These are phyloP conservation scores for Crotalus horridus DNA, from an alignment of 2,113 vertebrate genomes.

Conservation along the genomic window DNA sequence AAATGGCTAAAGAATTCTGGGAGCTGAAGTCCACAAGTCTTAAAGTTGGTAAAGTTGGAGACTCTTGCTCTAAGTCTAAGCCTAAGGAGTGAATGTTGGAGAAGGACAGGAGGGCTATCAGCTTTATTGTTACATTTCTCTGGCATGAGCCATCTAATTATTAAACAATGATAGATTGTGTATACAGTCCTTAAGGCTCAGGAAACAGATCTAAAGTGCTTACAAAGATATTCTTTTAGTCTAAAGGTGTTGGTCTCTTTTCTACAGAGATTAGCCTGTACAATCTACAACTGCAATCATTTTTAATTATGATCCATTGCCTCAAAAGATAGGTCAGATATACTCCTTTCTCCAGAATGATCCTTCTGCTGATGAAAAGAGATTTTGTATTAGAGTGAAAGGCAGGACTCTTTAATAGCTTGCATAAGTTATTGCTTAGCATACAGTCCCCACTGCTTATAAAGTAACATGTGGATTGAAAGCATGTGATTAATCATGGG, in stretches of 20 bases:
- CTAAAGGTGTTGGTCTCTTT: slow-evolving; percentile 14
- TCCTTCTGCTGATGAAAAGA: slow-evolving; percentile 27
- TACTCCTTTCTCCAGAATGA: slow-evolving; percentile 11
- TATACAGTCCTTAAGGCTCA: slow-evolving; percentile 13
- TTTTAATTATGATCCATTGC: slow-evolving; percentile 35
- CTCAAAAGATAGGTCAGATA: slow-evolving; percentile 24
- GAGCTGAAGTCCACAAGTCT: background rate
- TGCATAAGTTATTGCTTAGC: background rate
- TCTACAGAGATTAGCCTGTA: slow-evolving; percentile 22
- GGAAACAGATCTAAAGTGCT: slow-evolving; percentile 32
- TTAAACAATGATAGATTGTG: slow-evolving; percentile 13
- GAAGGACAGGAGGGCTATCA: background rate
- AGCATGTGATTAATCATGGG: background rate
- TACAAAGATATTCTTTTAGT: slow-evolving; percentile 13
- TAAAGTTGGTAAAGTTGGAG: background rate
- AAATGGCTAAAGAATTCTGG: too few relatives aligned
- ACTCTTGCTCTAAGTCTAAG: slow-evolving; percentile 3
- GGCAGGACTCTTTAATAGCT: background rate
- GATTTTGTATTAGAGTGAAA: slow-evolving; percentile 40
- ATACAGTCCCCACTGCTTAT: background rate
- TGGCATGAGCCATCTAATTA: slow-evolving; percentile 33
- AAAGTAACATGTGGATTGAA: background rate
- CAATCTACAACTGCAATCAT: background rate
- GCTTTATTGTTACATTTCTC: background rate
- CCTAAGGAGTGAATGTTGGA: background rate